A percentile compares a stretch with the other conserved stretches of the same genome.
These are phyloP conservation scores for Phaedon cochleariae DNA, from an alignment of 2,888 invertebrate species.

Conservation along the genomic window DNA sequence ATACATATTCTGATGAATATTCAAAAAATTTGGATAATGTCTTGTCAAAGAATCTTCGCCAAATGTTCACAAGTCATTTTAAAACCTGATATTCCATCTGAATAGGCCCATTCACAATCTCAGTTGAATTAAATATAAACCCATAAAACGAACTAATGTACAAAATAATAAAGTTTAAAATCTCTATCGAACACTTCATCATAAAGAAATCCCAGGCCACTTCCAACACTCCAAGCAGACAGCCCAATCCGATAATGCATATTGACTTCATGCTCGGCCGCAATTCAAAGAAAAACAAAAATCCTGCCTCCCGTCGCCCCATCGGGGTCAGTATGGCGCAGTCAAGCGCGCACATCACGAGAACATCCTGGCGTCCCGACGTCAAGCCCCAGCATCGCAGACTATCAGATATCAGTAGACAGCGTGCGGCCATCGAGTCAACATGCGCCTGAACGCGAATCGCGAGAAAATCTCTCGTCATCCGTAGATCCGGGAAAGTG, in stretches of 20 bases:
- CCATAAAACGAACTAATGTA: no score
- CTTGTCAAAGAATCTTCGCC: no score
- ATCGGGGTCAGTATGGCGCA: slow-evolving; percentile 31
- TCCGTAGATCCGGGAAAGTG: slow-evolving; percentile 12
- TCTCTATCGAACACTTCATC: not conserved
- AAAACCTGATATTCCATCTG: no score
- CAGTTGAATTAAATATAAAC: no score
- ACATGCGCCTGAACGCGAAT: slow-evolving; percentile 24
- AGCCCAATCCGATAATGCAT: slow-evolving; percentile 25
- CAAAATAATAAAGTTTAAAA: no score
- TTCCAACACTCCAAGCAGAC: slow-evolving; percentile 19
- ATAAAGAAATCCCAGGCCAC: slow-evolving; percentile 7
- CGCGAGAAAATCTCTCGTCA: slow-evolving; percentile 20
- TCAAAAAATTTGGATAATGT: no score
- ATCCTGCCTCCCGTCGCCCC: slow-evolving; percentile 3
- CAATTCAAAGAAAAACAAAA: slow-evolving; percentile 24
- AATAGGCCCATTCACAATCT: no score
- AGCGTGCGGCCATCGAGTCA: slow-evolving; percentile 20
- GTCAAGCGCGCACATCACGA: slow-evolving; percentile 43
- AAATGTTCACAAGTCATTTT: no score
- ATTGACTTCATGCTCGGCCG: slow-evolving; percentile 25
- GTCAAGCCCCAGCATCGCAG: slow-evolving; percentile 31
- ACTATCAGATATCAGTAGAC: slow-evolving; percentile 36
- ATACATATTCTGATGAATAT: no score
- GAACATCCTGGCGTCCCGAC: slow-evolving; percentile 38